phyloP scores from a whole-genome alignment of 2,113 vertebrate species.

The Montifringilla adamsi region DNA sequence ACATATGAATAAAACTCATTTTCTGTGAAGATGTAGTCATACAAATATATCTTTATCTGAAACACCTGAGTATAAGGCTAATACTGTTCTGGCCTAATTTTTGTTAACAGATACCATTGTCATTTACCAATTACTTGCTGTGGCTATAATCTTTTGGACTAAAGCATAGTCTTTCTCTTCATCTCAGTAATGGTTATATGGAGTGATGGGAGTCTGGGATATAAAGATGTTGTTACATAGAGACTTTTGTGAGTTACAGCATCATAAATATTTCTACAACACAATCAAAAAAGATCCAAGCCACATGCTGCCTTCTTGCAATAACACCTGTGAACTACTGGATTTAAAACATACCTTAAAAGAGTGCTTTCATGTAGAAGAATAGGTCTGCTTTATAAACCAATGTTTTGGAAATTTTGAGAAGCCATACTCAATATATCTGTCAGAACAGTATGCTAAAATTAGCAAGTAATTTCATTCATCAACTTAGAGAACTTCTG shows the following conservation, averaged over 20 bases:
- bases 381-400: neutral
- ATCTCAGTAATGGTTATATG: neutral
- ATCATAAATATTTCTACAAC: neutral
- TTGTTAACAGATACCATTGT: neutral
- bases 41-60: neutral
- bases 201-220: neutral
- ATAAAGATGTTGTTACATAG: neutral
- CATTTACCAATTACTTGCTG: neutral
- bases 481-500: neutral
- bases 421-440: neutral
- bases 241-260: neutral
- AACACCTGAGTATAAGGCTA: neutral
- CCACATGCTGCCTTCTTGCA: neutral
- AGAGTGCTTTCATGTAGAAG: neutral
- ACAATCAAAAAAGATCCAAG: neutral
- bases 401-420: neutral
- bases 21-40: neutral
- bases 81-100: neutral
- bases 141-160: neutral
- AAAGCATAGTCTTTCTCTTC: neutral
- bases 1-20: neutral
- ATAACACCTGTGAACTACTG: neutral
- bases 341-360: neutral
- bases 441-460: neutral
- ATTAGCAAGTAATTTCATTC: neutral